A percentile compares a stretch with the other conserved stretches of the same genome.
phyloP scores from a whole-genome alignment of 2,113 vertebrate genomes.

The Heptranchias perlo region DNA sequence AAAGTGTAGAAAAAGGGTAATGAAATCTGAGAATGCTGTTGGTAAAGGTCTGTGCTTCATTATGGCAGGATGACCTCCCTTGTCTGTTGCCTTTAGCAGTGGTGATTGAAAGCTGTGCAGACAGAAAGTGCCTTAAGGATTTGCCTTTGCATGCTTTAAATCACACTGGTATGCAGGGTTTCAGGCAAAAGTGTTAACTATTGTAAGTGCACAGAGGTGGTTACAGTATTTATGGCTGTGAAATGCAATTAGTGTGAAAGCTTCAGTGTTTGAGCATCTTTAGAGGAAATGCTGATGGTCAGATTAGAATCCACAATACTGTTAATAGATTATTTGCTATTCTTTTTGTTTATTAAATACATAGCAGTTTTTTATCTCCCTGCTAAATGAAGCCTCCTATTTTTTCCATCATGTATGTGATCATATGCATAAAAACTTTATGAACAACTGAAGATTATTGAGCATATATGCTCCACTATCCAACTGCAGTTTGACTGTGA shows the following conservation, averaged over 20 bases:
- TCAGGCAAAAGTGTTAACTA: neutral
- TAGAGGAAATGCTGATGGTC: neutral
- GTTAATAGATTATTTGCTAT: neutral
- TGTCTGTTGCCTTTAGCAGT: slow-evolving; percentile 5
- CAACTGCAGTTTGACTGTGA: neutral
- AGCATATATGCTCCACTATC: too few species aligned
- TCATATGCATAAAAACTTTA: neutral
- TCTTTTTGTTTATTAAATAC: neutral
- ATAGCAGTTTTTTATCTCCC: neutral
- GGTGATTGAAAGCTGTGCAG: neutral
- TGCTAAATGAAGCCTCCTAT: neutral
- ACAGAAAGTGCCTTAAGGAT: slow-evolving; percentile 10
- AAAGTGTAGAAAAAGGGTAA: neutral
- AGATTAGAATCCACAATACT: neutral
- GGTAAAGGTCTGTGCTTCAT: slow-evolving; percentile 12
- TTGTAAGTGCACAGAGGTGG: neutral
- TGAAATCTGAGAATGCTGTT: slow-evolving; percentile 23
- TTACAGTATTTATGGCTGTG: neutral
- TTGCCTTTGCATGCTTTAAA: slow-evolving; percentile 16
- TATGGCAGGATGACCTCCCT: slow-evolving; percentile 29
- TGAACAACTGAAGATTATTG: neutral
- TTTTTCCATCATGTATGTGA: neutral
- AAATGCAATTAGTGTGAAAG: neutral
- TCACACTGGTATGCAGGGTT: slow-evolving; percentile 5
- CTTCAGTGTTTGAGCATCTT: neutral